phyloP scores from a whole-genome alignment of 2,888 invertebrate species.

The Stomorhina lunata region DNA sequence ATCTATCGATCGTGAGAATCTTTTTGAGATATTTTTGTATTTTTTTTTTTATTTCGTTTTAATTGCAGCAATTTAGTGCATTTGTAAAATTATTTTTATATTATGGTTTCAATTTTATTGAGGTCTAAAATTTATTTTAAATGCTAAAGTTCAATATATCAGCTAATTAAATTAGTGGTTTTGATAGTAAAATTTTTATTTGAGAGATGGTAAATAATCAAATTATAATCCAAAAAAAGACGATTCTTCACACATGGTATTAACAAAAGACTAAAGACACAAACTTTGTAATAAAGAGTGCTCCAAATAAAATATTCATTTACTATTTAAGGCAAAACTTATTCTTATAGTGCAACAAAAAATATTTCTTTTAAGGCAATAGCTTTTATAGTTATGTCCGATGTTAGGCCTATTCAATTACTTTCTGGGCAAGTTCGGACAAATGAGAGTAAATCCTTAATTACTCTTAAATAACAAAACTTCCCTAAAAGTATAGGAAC shows the following conservation, averaged over 20 bases:
- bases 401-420: no score
- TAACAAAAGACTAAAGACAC: not conserved
- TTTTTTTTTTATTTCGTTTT: slow-evolving; percentile 1
- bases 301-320: no score
- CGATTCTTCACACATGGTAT: not conserved
- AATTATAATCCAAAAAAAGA: no score
- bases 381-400: no score
- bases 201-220: no score
- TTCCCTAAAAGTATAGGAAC: no score
- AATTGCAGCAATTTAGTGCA: not conserved
- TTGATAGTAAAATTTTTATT: not conserved
- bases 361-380: no score
- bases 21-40: not conserved
- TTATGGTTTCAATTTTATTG: not conserved
- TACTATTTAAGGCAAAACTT: no score
- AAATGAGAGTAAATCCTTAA: no score
- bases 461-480: no score
- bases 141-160: not conserved
- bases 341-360: no score
- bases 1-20: slow-evolving; percentile 32
- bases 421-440: no score
- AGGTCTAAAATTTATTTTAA: not conserved
- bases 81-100: not conserved
- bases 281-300: not conserved
- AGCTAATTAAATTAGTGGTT: not conserved